Percentiles rank a stretch among this genome's conserved stretches.
Evolutionary conservation across 53 echinoderm and acorn worm species (phyloP).

Genomic region (Luidia sarsii): DNA sequence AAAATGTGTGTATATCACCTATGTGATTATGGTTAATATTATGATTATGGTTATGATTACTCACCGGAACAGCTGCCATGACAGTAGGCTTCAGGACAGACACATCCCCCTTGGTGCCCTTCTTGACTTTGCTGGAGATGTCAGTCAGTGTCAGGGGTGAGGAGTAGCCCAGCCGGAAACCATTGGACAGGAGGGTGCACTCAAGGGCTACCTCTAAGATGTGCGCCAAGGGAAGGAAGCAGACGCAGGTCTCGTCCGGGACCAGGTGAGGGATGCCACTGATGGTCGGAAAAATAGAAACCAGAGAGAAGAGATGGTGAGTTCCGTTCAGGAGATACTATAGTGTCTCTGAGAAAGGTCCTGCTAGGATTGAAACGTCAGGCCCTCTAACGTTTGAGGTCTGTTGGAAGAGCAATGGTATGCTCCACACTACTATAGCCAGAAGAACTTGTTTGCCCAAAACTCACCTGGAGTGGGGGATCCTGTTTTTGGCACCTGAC

Average conservation of each 20-base stretch:
- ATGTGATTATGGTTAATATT: no score
- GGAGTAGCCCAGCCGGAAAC: constrained; percentile 80
- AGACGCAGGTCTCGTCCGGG: constrained; percentile 66
- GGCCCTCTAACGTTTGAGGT: no score
- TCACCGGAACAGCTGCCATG: constrained; percentile 85
- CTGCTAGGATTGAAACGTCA: no score
- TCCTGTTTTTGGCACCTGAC: constrained; percentile 70
- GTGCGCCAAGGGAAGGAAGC: constrained; percentile 86
- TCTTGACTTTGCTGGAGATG: constrained; percentile 83
- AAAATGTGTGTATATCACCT: no score
- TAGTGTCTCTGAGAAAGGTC: no score
- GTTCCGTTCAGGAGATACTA: not conserved
- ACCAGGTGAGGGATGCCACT: not conserved
- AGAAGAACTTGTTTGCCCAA: not conserved
- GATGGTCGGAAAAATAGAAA: not conserved
- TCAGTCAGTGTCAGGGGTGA: constrained; percentile 87
- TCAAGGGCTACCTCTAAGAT: constrained; percentile 81
- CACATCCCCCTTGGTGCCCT: constrained; percentile 77
- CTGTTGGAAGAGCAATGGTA: not conserved
- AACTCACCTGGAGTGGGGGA: constrained; percentile 71
- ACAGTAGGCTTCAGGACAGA: constrained; percentile 74
- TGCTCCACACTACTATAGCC: not conserved
- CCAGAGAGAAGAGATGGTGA: no score
- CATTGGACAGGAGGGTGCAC: constrained; percentile 62
- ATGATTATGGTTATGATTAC: not conserved